Evolutionary conservation across 2,113 vertebrate genomes (phyloP).

Genomic region (Stigmatopora argus): DNA sequence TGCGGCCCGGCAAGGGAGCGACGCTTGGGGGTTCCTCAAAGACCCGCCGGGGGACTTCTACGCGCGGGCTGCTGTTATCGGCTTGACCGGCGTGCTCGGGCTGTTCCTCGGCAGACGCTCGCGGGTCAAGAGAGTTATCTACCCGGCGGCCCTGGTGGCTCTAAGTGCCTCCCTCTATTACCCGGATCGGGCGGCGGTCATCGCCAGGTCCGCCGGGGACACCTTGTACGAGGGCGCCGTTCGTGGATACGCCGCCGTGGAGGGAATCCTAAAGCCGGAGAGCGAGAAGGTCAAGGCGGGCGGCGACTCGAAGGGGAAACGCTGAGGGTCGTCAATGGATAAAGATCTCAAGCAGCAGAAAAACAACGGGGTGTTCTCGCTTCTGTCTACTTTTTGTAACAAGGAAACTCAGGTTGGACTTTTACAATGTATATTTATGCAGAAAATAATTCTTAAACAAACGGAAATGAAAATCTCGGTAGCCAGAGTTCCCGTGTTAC

Average conservation of each 20-base stretch:
- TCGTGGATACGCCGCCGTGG: conserved; percentile 53
- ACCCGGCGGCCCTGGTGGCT: conserved; percentile 77
- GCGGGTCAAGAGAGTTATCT: conserved; percentile 80
- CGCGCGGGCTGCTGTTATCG: conserved; percentile 87
- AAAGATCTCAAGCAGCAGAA: not conserved
- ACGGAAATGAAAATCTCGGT: not conserved
- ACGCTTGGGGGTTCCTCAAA: conserved; percentile 75
- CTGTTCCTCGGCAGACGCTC: conserved; percentile 85
- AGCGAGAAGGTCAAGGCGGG: not conserved
- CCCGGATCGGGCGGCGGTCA: conserved; percentile 74
- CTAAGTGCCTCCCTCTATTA: conserved; percentile 82
- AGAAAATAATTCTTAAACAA: conserved; percentile 16
- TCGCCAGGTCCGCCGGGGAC: conserved; percentile 69
- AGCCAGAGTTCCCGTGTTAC: not conserved
- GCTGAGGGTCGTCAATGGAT: not conserved
- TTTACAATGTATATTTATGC: conserved; percentile 56
- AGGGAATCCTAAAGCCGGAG: conserved; percentile 47
- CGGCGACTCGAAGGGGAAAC: not conserved
- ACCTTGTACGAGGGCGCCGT: conserved; percentile 56
- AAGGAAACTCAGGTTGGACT: conserved; percentile 41
- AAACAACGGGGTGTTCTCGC: not conserved
- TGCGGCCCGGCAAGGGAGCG: conserved; percentile 71
- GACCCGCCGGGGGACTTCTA: conserved; percentile 87
- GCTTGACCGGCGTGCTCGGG: conserved; percentile 83
- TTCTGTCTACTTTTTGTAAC: conserved; percentile 32